Conservation (phyloP, 2,797 vertebrate species). For the Hozukius guyotensis region DNA sequence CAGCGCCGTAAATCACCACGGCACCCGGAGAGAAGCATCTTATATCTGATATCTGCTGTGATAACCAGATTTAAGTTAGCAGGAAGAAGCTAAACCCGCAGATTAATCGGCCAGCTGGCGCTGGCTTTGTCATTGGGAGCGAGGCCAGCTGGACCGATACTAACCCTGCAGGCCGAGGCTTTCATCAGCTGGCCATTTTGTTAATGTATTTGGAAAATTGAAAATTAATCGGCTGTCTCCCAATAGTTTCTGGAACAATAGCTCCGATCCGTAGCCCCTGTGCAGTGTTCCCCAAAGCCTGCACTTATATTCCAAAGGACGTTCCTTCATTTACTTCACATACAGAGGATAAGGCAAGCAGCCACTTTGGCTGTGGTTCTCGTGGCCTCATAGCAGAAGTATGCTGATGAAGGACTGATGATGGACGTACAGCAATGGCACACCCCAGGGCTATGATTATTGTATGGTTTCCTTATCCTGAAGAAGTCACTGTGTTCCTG, state of each 20-base stretch:
- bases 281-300: conserved; percentile 15
- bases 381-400: conserved; percentile 33
- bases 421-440: conserved; percentile 43
- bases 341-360: conserved; percentile 35
- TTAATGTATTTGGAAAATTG: conserved; percentile 54
- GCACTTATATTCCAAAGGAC: conserved; percentile 37
- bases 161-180: conserved; percentile 34
- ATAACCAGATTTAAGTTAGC: conserved; percentile 31
- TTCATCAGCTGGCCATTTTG: conserved; percentile 65
- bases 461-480: conserved; percentile 62
- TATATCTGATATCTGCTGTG: conserved; percentile 31
- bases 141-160: conserved; percentile 49
- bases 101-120: conserved; percentile 35
- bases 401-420: conserved; percentile 53
- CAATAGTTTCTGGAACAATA: conserved; percentile 47
- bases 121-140: conserved; percentile 32
- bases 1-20: conserved; percentile 34
- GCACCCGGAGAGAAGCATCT: conserved; percentile 13
- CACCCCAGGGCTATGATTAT: conserved; percentile 42
- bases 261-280: conserved; percentile 25
- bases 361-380: conserved; percentile 49
- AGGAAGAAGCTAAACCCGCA: conserved; percentile 36
- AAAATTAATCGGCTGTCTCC: conserved; percentile 46
- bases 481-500: conserved; percentile 60
- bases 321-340: conserved; percentile 33